Evolutionary conservation across 1,140 invertebrate species (phyloP).

Genomic region (Calephelis nemesis): DNA sequence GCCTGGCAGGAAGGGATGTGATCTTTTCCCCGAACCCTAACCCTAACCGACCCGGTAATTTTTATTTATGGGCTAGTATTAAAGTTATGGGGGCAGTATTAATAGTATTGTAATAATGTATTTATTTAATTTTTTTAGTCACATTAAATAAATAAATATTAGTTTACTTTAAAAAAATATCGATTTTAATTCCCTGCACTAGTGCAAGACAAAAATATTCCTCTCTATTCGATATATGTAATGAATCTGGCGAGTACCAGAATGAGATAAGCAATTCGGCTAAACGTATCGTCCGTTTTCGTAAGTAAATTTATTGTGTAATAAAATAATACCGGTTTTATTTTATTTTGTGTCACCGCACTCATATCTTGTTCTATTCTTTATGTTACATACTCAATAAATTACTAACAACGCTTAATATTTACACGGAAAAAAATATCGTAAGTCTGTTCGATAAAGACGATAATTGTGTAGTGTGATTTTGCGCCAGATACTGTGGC

Average conservation of each 20-base stretch:
- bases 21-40: too few relatives aligned
- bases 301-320: slow-evolving; percentile 49
- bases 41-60: too few relatives aligned
- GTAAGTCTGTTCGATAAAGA: not conserved
- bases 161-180: slow-evolving; percentile 27
- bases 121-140: too few relatives aligned
- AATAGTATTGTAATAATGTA: not conserved
- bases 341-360: slow-evolving; percentile 54
- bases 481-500: slow-evolving; percentile 23
- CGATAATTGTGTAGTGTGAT: slow-evolving; percentile 7
- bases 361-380: slow-evolving; percentile 42
- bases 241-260: slow-evolving; percentile 70
- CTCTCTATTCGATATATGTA: slow-evolving; percentile 72
- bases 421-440: slow-evolving; percentile 5
- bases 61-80: too few relatives aligned
- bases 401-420: slow-evolving; percentile 1
- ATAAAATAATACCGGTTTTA: slow-evolving; percentile 59
- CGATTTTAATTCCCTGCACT: slow-evolving; percentile 43
- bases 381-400: slow-evolving; percentile 34
- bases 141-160: too few relatives aligned
- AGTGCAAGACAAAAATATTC: slow-evolving; percentile 64
- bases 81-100: too few relatives aligned
- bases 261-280: slow-evolving; percentile 65
- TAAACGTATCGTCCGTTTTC: slow-evolving; percentile 62
- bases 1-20: too few relatives aligned